Percentiles rank a stretch among this genome's conserved stretches.
Evolutionary conservation across 2,797 vertebrate genomes (phyloP).

Genomic region (Hemibagrus guttatus): DNA sequence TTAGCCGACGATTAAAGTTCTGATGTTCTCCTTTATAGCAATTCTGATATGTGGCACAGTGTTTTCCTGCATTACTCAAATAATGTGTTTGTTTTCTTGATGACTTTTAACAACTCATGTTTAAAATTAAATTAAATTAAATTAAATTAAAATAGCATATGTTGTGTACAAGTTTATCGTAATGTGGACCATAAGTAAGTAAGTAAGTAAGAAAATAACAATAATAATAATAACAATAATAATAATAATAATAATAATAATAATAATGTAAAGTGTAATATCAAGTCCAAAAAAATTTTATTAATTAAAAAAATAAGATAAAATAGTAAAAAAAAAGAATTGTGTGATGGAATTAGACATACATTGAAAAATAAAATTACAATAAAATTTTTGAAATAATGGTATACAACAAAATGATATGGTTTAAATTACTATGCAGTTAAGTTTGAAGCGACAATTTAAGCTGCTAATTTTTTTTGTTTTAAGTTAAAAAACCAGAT

Average conservation of each 20-base stretch:
- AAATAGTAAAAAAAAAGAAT: neutral
- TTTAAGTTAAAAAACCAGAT: neutral
- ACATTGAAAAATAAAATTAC: neutral
- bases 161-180: neutral
- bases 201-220: neutral
- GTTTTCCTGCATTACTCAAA: neutral
- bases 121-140: too few species aligned
- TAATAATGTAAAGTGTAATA: neutral
- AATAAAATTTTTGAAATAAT: neutral
- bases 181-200: neutral
- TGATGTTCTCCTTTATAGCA: neutral
- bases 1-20: neutral
- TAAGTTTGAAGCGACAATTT: neutral
- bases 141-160: neutral
- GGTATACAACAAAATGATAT: neutral
- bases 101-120: neutral
- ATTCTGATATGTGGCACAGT: neutral
- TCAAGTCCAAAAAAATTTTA: neutral
- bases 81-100: neutral
- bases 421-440: neutral
- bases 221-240: constrained; percentile 2
- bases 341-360: neutral
- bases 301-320: neutral
- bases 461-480: neutral
- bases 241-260: neutral